Evolutionary conservation across 2,888 invertebrate genomes (phyloP), one percentile per base, ranked within the genome.

Genomic region (Spatulosminthurus flaviceps): DNA sequence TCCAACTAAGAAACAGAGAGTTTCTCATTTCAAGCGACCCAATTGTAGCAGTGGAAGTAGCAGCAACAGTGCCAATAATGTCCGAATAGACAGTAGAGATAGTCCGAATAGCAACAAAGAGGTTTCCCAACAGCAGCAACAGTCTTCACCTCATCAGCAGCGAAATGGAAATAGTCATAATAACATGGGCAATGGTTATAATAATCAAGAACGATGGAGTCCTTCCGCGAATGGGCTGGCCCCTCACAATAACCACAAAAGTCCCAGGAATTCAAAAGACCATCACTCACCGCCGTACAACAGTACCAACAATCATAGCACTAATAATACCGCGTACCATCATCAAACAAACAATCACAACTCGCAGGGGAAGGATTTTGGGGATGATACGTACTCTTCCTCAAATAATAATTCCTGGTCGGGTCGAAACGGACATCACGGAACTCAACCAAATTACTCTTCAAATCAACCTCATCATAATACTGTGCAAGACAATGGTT

Each of bases 1-100:
- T 86, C 90, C 89, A 51, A 90, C 90, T 80, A 96, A 96, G 89
- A 93, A 93, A 88, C 94, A 92, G 87, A 92, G 96, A 87, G 95
- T 96, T 88, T 95, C 96, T 87, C 93, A 93, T 89, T 94, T 92
- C 87, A 91, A 90, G 85, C 92, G 92, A 86, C 91, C 90, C 28
- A 88, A 90, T 67, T 79, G 79, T 72, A 82, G 79, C 34, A 74
- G 34, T 29, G 61, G 61, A 61, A 61, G 22, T 74, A 72, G 76
- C 28, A 26, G 71, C 51, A 72, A 64, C 61, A 73, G 77, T 73
- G 77, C 81, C 70, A 75, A 73, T 73, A 66, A 64, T 71, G 70
- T 60, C 70, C 70, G 64, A 67, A 43, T 75, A 67, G 80, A 73
- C 71, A 73, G 76, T 71, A 81, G 77, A 24, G 82, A 81, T 43